Conservation (phyloP, 2,888 invertebrate genomes). For the Protodeltote pygarga region DNA sequence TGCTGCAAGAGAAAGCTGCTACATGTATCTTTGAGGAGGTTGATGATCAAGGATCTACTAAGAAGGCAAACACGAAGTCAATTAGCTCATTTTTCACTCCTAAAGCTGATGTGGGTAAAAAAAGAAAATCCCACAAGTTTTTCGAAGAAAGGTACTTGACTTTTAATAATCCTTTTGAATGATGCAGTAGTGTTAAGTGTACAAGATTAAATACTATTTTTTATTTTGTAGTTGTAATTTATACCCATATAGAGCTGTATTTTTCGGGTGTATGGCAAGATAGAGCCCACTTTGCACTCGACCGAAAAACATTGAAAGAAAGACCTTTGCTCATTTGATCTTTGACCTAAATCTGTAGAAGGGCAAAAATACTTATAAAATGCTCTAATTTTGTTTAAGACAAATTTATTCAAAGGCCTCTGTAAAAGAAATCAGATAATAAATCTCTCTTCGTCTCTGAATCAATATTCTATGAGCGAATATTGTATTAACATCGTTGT, state of each 20-base stretch:
- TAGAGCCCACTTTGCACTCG: no score
- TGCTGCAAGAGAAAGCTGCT: slow-evolving; percentile 91
- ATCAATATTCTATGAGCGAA: slow-evolving; percentile 10
- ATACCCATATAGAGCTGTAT: no score
- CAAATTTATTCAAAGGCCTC: background rate
- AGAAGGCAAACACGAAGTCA: slow-evolving; percentile 78
- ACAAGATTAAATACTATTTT: slow-evolving; percentile 31
- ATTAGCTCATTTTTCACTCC: slow-evolving; percentile 88
- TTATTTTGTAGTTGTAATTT: slow-evolving; percentile 15
- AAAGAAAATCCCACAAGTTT: slow-evolving; percentile 88
- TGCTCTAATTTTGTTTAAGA: no score
- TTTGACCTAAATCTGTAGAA: no score
- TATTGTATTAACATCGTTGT: slow-evolving; percentile 4
- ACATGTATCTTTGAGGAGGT: slow-evolving; percentile 90
- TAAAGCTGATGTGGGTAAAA: slow-evolving; percentile 67
- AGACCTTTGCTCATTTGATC: no score
- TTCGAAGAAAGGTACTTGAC: slow-evolving; percentile 89
- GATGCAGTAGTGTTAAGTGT: slow-evolving; percentile 30
- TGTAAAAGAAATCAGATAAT: background rate
- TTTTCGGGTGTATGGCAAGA: no score
- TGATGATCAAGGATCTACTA: slow-evolving; percentile 81
- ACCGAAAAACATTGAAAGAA: no score
- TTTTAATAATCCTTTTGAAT: slow-evolving; percentile 81
- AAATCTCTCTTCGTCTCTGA: slow-evolving; percentile 11
- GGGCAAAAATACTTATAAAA: no score